Evolutionary conservation across 2,113 vertebrate genomes (phyloP).

Genomic region (Oryzias curvinotus): DNA sequence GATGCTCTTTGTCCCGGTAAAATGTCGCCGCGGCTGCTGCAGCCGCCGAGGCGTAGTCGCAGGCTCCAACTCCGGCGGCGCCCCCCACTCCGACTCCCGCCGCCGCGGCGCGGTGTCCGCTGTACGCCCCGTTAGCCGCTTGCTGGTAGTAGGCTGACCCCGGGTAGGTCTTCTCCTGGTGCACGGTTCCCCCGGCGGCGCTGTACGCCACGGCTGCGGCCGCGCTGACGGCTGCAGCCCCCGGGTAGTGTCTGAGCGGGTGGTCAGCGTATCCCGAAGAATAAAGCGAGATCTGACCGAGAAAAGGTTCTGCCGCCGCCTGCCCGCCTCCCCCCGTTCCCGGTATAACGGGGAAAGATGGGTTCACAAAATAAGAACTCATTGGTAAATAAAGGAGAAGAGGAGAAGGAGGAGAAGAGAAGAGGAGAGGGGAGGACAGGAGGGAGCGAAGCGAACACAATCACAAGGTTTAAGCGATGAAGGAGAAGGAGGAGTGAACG

Average conservation of each 20-base stretch:
- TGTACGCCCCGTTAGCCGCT: constrained; percentile 82
- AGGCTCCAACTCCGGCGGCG: constrained; percentile 73
- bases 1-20: constrained; percentile 90
- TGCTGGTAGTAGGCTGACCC: constrained; percentile 89
- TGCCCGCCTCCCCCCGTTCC: constrained; percentile 89
- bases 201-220: constrained; percentile 83
- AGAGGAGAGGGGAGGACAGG: constrained; percentile 52
- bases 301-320: constrained; percentile 84
- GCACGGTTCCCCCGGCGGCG: constrained; percentile 47
- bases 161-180: constrained; percentile 64
- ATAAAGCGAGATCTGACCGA: constrained; percentile 96
- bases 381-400: constrained; percentile 79
- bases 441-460: constrained; percentile 58
- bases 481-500: constrained; percentile 58
- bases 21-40: constrained; percentile 72
- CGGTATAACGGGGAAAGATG: constrained; percentile 96
- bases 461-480: constrained; percentile 45
- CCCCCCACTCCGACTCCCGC: constrained; percentile 58
- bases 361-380: constrained; percentile 99
- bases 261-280: constrained; percentile 95
- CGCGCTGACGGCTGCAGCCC: constrained; percentile 63
- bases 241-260: constrained; percentile 89
- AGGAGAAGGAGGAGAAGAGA: constrained; percentile 14
- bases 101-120: constrained; percentile 72
- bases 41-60: constrained; percentile 86